Evolutionary conservation across 2,888 invertebrate species (phyloP).

Genomic region (Nowickia ferox): DNA sequence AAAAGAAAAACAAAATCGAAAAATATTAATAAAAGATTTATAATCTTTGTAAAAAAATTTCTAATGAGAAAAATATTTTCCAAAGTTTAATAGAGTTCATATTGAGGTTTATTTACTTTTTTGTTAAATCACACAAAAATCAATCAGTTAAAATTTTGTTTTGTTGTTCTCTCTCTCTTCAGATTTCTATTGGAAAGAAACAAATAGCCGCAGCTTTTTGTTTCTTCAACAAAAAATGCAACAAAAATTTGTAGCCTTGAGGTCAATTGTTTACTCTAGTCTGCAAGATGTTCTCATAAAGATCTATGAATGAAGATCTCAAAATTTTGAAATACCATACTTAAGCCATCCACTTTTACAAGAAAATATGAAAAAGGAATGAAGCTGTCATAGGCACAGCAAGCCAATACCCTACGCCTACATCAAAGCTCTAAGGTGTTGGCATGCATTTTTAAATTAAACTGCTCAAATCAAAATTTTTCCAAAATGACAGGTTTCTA

Average conservation of each 20-base stretch:
- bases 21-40: conserved; percentile 66
- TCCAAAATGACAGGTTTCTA: too few relatives aligned
- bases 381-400: neutral
- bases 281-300: conserved; percentile 81
- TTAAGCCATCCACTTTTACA: conserved; percentile 39
- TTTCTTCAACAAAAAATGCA: neutral
- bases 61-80: conserved; percentile 61
- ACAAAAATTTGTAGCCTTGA: conserved; percentile 57
- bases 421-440: neutral
- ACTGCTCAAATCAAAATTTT: too few relatives aligned
- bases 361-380: neutral
- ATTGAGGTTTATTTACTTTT: conserved; percentile 34
- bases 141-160: conserved; percentile 70
- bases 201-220: conserved; percentile 24
- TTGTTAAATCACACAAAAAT: conserved; percentile 69
- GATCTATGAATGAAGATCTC: conserved; percentile 82
- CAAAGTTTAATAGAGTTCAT: conserved; percentile 80
- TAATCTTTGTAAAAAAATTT: conserved; percentile 59
- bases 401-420: neutral
- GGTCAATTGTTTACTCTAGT: conserved; percentile 73
- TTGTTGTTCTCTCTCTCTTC: conserved; percentile 2
- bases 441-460: neutral
- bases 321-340: conserved; percentile 73
- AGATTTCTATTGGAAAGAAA: conserved; percentile 9
- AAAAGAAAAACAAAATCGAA: neutral